Conservation (phyloP, 1,140 invertebrate species). For the Dreissena polymorpha region DNA sequence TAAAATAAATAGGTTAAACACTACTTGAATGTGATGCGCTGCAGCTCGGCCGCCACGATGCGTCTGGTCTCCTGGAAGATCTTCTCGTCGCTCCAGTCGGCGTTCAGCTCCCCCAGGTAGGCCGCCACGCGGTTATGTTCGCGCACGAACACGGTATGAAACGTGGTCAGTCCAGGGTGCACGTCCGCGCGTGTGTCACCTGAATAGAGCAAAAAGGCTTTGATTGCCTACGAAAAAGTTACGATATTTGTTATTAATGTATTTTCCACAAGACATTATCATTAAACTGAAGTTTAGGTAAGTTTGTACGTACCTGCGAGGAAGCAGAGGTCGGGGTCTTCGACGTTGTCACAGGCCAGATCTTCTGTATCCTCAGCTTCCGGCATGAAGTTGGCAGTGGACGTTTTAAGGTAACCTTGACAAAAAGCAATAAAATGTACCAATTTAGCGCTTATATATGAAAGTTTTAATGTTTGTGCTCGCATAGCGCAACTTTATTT, state of each 20-base stretch:
- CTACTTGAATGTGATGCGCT: slow-evolving; percentile 95
- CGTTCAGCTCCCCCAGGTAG: slow-evolving; percentile 88
- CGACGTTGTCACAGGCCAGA: neutral
- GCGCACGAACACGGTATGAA: slow-evolving; percentile 97
- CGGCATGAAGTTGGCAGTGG: slow-evolving; percentile 13
- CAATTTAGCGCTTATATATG: no score
- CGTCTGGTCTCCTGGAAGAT: slow-evolving; percentile 91
- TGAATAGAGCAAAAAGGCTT: slow-evolving; percentile 11
- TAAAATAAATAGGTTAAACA: no score
- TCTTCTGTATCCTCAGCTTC: slow-evolving; percentile 3
- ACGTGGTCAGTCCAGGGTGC: slow-evolving; percentile 87
- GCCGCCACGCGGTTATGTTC: slow-evolving; percentile 96
- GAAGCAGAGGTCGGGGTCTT: slow-evolving; percentile 14
- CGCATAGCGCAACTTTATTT: no score
- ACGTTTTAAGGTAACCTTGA: slow-evolving; percentile 31
- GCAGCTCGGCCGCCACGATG: slow-evolving; percentile 96
- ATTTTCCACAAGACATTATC: no score
- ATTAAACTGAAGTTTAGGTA: no score
- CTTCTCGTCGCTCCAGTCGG: slow-evolving; percentile 92
- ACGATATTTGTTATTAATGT: no score
- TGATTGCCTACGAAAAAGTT: no score
- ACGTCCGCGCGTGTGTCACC: slow-evolving; percentile 83
- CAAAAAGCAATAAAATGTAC: neutral
- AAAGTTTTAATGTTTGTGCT: no score
- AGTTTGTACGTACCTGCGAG: slow-evolving; percentile 21